Conservation (phyloP, 2,797 vertebrate genomes). For the Cryptoprocta ferox region DNA sequence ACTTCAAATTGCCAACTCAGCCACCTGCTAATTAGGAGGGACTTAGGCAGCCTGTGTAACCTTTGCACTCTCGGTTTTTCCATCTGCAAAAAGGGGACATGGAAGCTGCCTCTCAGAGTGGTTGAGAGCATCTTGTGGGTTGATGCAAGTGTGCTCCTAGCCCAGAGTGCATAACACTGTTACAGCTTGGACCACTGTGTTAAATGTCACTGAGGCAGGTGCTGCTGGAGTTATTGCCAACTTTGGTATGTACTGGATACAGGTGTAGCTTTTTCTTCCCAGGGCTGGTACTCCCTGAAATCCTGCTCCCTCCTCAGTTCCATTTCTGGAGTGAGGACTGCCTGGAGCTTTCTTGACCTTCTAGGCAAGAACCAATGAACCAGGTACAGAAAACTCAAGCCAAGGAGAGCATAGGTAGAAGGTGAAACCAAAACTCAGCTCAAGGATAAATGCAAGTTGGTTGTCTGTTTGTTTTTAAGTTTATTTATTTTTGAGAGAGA, state of each 20-base stretch:
- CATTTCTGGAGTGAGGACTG: background rate
- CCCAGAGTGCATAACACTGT: background rate
- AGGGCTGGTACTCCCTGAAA: background rate
- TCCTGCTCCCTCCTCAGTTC: no score
- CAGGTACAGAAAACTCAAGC: background rate
- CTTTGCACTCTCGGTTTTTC: background rate
- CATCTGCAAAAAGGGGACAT: background rate
- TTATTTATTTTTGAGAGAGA: no score
- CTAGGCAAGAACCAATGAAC: background rate
- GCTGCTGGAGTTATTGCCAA: background rate
- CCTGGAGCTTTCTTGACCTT: background rate
- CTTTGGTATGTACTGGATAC: accelerated
- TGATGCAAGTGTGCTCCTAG: background rate
- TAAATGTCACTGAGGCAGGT: background rate
- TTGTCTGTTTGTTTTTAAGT: no score
- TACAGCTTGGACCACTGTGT: background rate
- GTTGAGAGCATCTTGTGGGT: background rate
- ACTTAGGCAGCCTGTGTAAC: background rate
- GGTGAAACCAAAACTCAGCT: background rate
- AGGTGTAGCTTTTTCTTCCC: background rate
- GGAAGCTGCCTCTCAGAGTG: background rate
- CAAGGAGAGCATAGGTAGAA: background rate
- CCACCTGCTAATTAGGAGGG: background rate
- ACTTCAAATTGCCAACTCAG: background rate
- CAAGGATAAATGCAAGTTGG: background rate